phyloP scores from a whole-genome alignment of 2,113 vertebrate genomes.

The Rhinopomastus cyanomelas region DNA sequence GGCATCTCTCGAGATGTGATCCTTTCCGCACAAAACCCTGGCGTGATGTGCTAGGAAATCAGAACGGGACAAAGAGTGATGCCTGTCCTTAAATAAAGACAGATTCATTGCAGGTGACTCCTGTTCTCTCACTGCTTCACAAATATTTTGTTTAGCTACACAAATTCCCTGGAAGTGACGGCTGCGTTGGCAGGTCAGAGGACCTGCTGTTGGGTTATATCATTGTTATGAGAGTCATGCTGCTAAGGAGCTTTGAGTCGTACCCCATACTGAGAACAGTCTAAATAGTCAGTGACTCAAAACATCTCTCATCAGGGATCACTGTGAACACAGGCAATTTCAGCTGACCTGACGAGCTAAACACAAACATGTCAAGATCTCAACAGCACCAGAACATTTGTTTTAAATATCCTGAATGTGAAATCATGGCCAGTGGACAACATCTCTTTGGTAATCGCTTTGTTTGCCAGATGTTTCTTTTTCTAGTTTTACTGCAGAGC shows the following conservation, averaged over 20 bases:
- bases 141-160: constrained; percentile 65
- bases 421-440: constrained; percentile 37
- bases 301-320: constrained; percentile 62
- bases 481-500: constrained; percentile 19
- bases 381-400: constrained; percentile 57
- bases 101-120: background rate
- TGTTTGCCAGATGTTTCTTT: constrained; percentile 51
- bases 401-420: constrained; percentile 49
- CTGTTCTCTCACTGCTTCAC: constrained; percentile 6
- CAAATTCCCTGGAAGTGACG: constrained; percentile 13
- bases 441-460: background rate
- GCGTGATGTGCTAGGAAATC: background rate
- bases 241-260: constrained; percentile 59
- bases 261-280: constrained; percentile 66
- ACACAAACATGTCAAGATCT: constrained; percentile 63
- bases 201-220: constrained; percentile 68
- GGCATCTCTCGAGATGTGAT: background rate
- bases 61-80: background rate
- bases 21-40: background rate
- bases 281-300: constrained; percentile 68
- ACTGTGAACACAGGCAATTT: constrained; percentile 36
- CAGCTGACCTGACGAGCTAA: constrained; percentile 36
- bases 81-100: background rate
- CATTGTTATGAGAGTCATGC: constrained; percentile 64
- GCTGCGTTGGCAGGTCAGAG: constrained; percentile 30